Percentiles rank a stretch among this genome's conserved stretches.
These are phyloP conservation scores for Coenonympha arcania DNA, from an alignment of 2,888 invertebrate species.

Conservation along the genomic window DNA sequence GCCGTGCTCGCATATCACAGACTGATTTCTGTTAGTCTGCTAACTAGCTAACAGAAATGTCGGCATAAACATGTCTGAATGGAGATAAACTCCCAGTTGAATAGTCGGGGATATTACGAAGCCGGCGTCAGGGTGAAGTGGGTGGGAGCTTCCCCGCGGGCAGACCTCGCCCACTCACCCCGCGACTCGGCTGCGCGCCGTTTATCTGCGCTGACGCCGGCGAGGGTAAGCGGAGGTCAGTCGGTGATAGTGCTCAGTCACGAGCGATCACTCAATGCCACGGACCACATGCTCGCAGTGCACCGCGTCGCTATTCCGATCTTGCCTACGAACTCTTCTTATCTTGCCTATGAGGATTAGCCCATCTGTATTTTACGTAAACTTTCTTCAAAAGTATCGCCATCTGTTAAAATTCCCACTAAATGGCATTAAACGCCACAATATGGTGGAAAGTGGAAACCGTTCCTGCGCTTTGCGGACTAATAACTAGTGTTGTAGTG, in stretches of 20 bases:
- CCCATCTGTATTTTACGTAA: too few species aligned
- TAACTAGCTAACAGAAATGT: constrained; percentile 39
- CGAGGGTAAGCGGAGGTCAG: constrained; percentile 37
- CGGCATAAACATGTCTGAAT: constrained; percentile 51
- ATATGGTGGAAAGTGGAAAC: too few species aligned
- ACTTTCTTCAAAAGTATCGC: too few species aligned
- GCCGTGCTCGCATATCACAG: constrained; percentile 43
- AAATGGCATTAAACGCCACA: too few species aligned
- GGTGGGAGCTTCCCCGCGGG: constrained; percentile 15
- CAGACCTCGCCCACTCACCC: constrained; percentile 36
- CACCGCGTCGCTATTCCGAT: constrained; percentile 17
- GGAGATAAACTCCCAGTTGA: constrained; percentile 53
- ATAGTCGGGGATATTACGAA: constrained; percentile 51
- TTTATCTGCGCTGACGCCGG: constrained; percentile 35
- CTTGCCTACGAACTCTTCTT: constrained; percentile 14
- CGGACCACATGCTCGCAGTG: constrained; percentile 24
- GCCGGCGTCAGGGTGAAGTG: constrained; percentile 40
- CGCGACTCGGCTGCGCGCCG: constrained; percentile 28
- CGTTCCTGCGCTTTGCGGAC: too few species aligned
- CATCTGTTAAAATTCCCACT: too few species aligned
- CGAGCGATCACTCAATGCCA: constrained; percentile 34
- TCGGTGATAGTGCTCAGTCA: constrained; percentile 36
- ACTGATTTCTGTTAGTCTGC: constrained; percentile 41
- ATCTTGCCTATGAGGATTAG: too few species aligned
- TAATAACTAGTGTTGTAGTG: too few species aligned